Conservation (phyloP, 2,888 invertebrate genomes). For the Eudasyphora cyanicolor region DNA sequence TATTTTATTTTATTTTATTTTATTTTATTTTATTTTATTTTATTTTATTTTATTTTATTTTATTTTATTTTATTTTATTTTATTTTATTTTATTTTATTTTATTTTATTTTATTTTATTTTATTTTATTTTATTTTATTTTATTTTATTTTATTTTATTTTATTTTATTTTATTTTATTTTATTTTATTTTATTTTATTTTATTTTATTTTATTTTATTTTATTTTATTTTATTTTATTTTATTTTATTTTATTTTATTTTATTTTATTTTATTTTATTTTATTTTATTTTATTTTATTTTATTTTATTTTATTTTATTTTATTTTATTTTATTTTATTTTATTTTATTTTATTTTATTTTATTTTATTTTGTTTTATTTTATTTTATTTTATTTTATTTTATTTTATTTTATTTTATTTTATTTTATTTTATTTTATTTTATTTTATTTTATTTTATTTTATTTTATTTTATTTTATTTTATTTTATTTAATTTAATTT, state of each 20-base stretch:
- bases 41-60: too few relatives aligned
- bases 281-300: conserved; percentile 16
- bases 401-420: conserved; percentile 38
- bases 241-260: conserved; percentile 34
- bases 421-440: not conserved
- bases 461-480: conserved; percentile 26
- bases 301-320: conserved; percentile 3
- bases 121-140: too few relatives aligned
- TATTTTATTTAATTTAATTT: conserved; percentile 42
- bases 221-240: not conserved
- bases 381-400: conserved; percentile 53
- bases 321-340: conserved; percentile 13
- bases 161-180: too few relatives aligned
- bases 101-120: too few relatives aligned
- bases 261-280: conserved; percentile 52
- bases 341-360: conserved; percentile 37
- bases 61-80: too few relatives aligned
- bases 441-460: conserved; percentile 6
- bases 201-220: conserved; percentile 21
- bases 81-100: too few relatives aligned
- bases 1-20: too few relatives aligned
- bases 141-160: too few relatives aligned
- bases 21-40: too few relatives aligned
- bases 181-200: conserved; percentile 6
- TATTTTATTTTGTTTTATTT: conserved; percentile 38